Evolutionary conservation across 2,888 invertebrate species (phyloP).

Genomic region (Chouioia cunea): DNA sequence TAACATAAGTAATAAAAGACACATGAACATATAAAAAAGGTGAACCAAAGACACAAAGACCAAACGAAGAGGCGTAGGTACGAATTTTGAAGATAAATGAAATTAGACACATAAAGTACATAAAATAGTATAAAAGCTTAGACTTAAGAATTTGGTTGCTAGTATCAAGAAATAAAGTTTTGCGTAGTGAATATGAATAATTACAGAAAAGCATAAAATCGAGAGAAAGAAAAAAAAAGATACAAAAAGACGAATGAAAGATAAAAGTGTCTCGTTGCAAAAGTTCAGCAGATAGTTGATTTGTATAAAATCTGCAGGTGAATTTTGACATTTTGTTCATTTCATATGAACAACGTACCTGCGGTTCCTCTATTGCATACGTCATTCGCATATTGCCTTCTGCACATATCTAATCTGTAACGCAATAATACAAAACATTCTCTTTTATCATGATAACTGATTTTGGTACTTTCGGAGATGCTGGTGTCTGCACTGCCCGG

Average conservation of each 20-base stretch:
- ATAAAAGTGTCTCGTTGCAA: constrained; percentile 38
- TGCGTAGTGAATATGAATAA: constrained; percentile 44
- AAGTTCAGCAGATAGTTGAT: neutral
- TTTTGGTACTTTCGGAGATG: constrained; percentile 43
- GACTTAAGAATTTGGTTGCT: constrained; percentile 27
- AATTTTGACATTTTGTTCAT: constrained; percentile 34
- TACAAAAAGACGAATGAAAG: constrained; percentile 3
- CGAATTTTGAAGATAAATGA: constrained; percentile 27
- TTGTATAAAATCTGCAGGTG: neutral
- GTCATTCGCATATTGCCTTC: constrained; percentile 93
- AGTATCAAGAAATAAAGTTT: constrained; percentile 29
- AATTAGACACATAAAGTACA: constrained; percentile 33
- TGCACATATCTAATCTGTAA: constrained; percentile 99
- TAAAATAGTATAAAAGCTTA: constrained; percentile 37
- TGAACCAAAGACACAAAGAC: constrained; percentile 36
- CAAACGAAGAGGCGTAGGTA: constrained; percentile 42
- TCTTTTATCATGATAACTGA: constrained; percentile 61
- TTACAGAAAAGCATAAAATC: constrained; percentile 37
- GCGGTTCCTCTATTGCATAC: constrained; percentile 98
- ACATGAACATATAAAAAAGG: constrained; percentile 20
- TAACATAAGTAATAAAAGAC: constrained; percentile 32
- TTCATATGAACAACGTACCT: constrained; percentile 77
- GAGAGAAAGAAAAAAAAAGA: constrained; percentile 13
- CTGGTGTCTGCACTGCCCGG: constrained; percentile 46
- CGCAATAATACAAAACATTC: constrained; percentile 72